Evolutionary conservation across 2,113 vertebrate genomes (phyloP).

Genomic region (Trichomycterus rosablanca): DNA sequence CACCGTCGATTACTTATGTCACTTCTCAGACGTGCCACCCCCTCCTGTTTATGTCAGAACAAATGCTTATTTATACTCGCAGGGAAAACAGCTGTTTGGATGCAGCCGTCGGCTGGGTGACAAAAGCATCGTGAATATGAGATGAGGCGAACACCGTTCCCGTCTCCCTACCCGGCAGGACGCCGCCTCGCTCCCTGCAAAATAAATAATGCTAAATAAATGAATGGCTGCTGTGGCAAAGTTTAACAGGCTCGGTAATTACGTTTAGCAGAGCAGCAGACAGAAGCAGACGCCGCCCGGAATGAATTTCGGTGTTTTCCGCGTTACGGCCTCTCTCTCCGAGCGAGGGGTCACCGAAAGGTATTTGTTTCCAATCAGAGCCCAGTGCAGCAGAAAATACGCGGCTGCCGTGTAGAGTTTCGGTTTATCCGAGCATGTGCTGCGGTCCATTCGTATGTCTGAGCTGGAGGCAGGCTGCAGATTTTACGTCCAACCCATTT

Average conservation of each 20-base stretch:
- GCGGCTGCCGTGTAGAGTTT: constrained; percentile 3
- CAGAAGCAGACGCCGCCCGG: constrained; percentile 1
- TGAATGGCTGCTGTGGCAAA: constrained; percentile 48
- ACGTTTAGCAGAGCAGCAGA: constrained; percentile 36
- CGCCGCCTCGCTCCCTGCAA: constrained; percentile 48
- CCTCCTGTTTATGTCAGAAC: constrained; percentile 40
- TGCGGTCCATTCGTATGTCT: constrained; percentile 1
- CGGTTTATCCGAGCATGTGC: constrained; percentile 29
- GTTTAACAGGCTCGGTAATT: constrained; percentile 46
- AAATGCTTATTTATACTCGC: constrained; percentile 59
- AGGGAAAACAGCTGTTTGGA: constrained; percentile 65
- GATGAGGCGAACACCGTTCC: constrained; percentile 58
- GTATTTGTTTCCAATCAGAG: constrained; percentile 45
- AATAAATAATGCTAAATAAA: constrained; percentile 58
- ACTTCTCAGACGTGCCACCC: constrained; percentile 43
- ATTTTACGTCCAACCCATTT: constrained; percentile 16
- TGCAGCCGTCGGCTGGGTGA: constrained; percentile 47
- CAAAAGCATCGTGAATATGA: constrained; percentile 61
- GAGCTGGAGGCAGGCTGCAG: constrained; percentile 21
- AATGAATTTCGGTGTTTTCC: constrained; percentile 6
- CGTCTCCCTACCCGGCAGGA: constrained; percentile 54
- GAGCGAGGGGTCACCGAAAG: constrained; percentile 21
- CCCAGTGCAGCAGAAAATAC: constrained; percentile 43
- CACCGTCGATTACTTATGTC: constrained; percentile 28
- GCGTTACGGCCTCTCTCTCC: constrained; percentile 1